Conservation (phyloP, 2,888 invertebrate species). For the Rotaria socialis region DNA sequence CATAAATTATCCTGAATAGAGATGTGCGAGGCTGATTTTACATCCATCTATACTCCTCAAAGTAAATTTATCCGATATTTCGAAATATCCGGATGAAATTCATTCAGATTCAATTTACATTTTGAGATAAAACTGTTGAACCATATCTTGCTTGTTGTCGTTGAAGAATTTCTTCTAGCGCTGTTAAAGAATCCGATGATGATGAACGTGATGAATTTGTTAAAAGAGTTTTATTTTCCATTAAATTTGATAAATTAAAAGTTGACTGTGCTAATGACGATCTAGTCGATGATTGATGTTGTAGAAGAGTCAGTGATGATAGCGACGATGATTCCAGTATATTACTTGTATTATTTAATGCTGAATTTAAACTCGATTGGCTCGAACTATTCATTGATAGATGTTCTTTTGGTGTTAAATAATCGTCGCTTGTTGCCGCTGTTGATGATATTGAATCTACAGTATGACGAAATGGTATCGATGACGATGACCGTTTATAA, state of each 20-base stretch:
- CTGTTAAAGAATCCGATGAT: neutral
- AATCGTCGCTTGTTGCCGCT: neutral
- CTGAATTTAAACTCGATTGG: neutral
- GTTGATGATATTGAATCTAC: too few species aligned
- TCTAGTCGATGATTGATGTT: neutral
- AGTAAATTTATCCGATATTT: too few species aligned
- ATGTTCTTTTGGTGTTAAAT: neutral
- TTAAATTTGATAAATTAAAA: too few species aligned
- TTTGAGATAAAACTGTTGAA: neutral
- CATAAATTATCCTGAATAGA: too few species aligned
- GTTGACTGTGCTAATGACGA: neutral
- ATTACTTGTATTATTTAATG: too few species aligned
- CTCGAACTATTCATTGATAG: neutral
- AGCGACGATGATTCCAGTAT: neutral
- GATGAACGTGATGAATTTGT: neutral
- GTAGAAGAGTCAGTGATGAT: neutral
- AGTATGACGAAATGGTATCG: neutral
- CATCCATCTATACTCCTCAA: too few species aligned
- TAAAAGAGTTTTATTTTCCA: too few species aligned
- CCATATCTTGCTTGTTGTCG: neutral
- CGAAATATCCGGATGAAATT: too few species aligned
- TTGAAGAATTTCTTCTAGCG: too few species aligned
- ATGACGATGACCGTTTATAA: constrained; percentile 16
- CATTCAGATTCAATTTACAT: neutral
- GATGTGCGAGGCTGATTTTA: too few species aligned